Evolutionary conservation across 2,113 vertebrate species (phyloP).

Genomic region (Psophia crepitans): DNA sequence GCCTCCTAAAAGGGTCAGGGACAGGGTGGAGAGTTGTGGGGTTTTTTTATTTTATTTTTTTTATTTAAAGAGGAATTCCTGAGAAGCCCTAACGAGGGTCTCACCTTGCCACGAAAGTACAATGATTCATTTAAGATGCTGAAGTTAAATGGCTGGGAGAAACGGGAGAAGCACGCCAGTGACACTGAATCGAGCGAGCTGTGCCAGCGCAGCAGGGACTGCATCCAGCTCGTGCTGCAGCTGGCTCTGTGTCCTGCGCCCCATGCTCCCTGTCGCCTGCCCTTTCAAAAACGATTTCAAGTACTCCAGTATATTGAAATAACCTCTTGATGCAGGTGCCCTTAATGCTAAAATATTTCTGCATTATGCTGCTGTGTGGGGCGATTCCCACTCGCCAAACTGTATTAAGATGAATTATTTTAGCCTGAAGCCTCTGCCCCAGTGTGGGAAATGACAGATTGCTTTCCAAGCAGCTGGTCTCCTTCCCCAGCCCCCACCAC

Average conservation of each 20-base stretch:
- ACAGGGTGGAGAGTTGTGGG: constrained; percentile 1
- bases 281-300: not conserved
- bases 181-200: not conserved
- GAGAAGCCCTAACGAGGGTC: not conserved
- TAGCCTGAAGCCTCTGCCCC: not conserved
- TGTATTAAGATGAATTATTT: constrained; percentile 19
- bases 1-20: not conserved
- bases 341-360: not conserved
- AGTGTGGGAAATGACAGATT: not conserved
- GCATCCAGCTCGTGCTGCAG: not conserved
- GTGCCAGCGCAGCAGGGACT: not conserved
- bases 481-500: not conserved
- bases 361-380: not conserved
- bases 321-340: not conserved
- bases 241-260: not conserved
- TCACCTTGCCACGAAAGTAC: not conserved
- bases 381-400: not conserved
- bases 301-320: not conserved
- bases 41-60: not conserved
- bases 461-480: not conserved
- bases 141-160: not conserved
- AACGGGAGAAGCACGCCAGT: not conserved
- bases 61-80: not conserved
- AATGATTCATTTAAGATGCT: not conserved
- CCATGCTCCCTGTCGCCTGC: not conserved